These are phyloP conservation scores for Danaus plexippus DNA, from an alignment of 1,140 invertebrate species.

Conservation along the genomic window DNA sequence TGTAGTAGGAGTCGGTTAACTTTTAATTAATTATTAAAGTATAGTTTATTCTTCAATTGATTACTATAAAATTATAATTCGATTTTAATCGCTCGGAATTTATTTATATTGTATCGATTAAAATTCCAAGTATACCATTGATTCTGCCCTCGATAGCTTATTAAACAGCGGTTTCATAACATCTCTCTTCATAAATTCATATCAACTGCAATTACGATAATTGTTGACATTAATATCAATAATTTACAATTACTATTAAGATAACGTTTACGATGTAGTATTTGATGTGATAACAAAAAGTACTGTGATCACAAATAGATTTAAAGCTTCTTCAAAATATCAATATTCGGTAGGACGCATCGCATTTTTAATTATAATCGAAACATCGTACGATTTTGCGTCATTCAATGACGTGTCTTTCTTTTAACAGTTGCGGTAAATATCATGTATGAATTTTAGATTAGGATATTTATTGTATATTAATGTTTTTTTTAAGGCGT, in stretches of 20 bases:
- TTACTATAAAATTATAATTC: background rate
- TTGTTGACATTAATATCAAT: conserved; percentile 1
- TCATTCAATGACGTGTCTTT: conserved; percentile 46
- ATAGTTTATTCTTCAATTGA: background rate
- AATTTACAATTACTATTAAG: conserved; percentile 17
- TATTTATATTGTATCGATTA: too few relatives aligned
- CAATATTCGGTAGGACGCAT: conserved; percentile 10
- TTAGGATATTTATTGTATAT: too few relatives aligned
- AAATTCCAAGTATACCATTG: too few relatives aligned
- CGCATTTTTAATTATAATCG: conserved; percentile 1
- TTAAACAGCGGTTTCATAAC: too few relatives aligned
- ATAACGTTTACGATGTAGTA: conserved; percentile 15
- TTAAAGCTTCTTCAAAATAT: conserved; percentile 5
- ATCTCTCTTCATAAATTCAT: too few relatives aligned
- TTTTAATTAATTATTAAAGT: too few relatives aligned
- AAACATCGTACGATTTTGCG: conserved; percentile 57
- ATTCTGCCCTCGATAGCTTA: too few relatives aligned
- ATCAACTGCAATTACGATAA: too few relatives aligned
- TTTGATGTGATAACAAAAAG: conserved; percentile 7
- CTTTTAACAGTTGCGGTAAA: conserved; percentile 19
- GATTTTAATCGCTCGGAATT: too few relatives aligned
- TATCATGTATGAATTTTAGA: too few relatives aligned
- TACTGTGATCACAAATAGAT: background rate
- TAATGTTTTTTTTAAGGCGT: too few relatives aligned
- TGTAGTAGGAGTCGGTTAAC: too few relatives aligned